These are phyloP conservation scores for Melanophora roralis DNA, from an alignment of 2,888 invertebrate genomes.

Conservation along the genomic window DNA sequence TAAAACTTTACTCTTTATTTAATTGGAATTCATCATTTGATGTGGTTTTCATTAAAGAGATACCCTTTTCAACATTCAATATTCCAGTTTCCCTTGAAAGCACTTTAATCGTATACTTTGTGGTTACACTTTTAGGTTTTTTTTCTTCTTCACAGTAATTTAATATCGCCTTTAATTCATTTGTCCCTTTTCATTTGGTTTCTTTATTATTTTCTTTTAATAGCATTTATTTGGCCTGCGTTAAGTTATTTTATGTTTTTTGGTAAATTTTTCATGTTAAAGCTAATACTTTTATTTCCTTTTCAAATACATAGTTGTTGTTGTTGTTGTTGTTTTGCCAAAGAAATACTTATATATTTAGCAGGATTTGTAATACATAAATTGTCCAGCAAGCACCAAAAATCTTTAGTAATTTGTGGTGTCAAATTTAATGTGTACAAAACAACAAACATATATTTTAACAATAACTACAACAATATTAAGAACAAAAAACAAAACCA, in stretches of 20 bases:
- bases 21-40: not conserved
- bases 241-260: constrained; percentile 28
- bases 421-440: constrained; percentile 51
- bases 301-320: constrained; percentile 1
- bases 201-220: not conserved
- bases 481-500: not conserved
- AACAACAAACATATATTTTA: constrained; percentile 38
- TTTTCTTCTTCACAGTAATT: constrained; percentile 21
- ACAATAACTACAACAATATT: constrained; percentile 18
- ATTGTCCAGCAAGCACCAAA: not conserved
- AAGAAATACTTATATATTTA: constrained; percentile 10
- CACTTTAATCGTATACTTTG: constrained; percentile 16
- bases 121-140: constrained; percentile 47
- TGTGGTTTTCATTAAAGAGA: constrained; percentile 14
- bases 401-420: constrained; percentile 60
- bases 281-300: constrained; percentile 39
- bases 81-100: not conserved
- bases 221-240: constrained; percentile 16
- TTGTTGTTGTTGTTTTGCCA: constrained; percentile 5
- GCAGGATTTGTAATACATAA: constrained; percentile 28
- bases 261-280: constrained; percentile 9
- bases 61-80: not conserved
- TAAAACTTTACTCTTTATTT: not conserved
- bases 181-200: not conserved
- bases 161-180: constrained; percentile 37